Base-by-base conservation (phyloP, 2,888 invertebrate genomes). In the Beris chalybata region DNA sequence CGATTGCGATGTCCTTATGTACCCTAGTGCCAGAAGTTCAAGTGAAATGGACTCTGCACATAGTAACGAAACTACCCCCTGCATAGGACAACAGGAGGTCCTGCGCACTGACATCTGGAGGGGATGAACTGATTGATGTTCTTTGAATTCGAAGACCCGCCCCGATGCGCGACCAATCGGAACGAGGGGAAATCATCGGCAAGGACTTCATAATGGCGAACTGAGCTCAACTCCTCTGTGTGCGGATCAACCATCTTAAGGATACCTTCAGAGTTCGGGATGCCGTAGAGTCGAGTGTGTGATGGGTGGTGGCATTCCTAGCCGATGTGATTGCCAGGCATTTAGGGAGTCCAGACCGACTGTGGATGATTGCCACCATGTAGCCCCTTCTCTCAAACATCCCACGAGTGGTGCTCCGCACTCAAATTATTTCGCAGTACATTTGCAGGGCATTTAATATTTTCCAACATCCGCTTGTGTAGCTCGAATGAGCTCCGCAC, bases 161-260 rank as follows among this genome's bases (percentile, higher is more conserved):
- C 74, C 48, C 6, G 15, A 50, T 71, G 70, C 69, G 69, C 71
- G 73, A 69, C 74, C 74, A 74, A 74, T 74, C 71, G 73, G 68
- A 73, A 72, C 71, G 32, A 74, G 74, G 74, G 73, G 73, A 73
- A 73, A 72, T 63, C 43, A 47, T 66, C 55, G 13, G 38, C 13
- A 38, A 50, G 61, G 52, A 52, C 30, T 52, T 38, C 30, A 15
- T 13, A 61, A 61, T 61, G 61, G 61, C 61, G 61, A 50, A 50
- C 22, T 48, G 29, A 6, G 32, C 59, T 48, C 15, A n/a, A 29
- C 12, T 31, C 54, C 30, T 15, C 29, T 59, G 32, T 44, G 22
- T 22, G 31, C 15, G 11, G 38, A 30, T 64, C 54, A 43, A 31
- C 31, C 54, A 64, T 54, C 53, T 45, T 30, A 64, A 45, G 54